phyloP scores from a whole-genome alignment of 1,140 invertebrate genomes.

The Zaprionus camerounensis region DNA sequence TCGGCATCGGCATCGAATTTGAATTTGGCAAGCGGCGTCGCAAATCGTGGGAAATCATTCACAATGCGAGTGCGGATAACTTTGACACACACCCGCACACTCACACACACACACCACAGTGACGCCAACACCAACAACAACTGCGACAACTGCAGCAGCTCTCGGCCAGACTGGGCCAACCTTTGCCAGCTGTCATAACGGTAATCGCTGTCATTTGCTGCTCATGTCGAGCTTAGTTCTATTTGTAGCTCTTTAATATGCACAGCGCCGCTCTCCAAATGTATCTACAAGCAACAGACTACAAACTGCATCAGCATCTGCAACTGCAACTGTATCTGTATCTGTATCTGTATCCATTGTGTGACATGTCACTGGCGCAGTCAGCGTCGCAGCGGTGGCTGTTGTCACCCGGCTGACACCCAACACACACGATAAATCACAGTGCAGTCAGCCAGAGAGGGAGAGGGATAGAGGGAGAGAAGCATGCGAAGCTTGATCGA shows the following conservation, averaged over 20 bases:
- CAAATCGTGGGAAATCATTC: conserved; percentile 77
- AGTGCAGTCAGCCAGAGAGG: conserved; percentile 5
- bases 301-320: neutral
- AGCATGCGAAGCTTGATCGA: neutral
- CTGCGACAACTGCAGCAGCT: conserved; percentile 32
- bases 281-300: neutral
- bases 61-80: conserved; percentile 50
- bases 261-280: conserved; percentile 15
- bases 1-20: conserved; percentile 15
- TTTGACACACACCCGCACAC: conserved; percentile 69
- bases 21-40: conserved; percentile 47
- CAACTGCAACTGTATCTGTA: neutral
- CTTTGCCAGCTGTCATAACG: conserved; percentile 68
- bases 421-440: conserved; percentile 81
- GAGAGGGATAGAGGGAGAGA: neutral
- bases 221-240: conserved; percentile 63
- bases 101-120: conserved; percentile 14
- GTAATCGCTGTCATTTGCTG: conserved; percentile 53
- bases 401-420: conserved; percentile 78
- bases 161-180: conserved; percentile 51
- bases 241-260: conserved; percentile 70
- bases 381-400: conserved; percentile 61
- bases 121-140: conserved; percentile 52
- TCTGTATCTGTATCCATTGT: conserved; percentile 28
- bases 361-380: conserved; percentile 60